Base-by-base conservation (phyloP, 2,797 vertebrate species). In the Molossus alvarezi region DNA sequence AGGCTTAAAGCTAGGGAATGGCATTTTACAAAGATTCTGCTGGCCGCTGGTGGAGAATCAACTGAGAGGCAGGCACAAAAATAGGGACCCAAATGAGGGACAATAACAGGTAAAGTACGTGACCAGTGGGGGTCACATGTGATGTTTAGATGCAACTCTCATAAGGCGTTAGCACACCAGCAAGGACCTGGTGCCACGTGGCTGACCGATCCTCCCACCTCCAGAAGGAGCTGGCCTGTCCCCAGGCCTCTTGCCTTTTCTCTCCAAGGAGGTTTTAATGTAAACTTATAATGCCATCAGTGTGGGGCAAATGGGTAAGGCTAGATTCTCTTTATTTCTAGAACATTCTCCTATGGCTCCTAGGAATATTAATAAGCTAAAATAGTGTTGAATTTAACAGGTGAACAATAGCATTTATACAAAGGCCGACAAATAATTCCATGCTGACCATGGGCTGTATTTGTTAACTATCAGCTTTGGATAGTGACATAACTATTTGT, bases 391-490 rank as follows among this genome's bases (percentile, higher is more conserved):
- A 83, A 14, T 75, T 4, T 55, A 69, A 73, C 51, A 23, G 15
- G 29, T 88, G 18, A 82, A 81, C 11, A 69, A 27, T 1, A 29
- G 23, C 0, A 0, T 71, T 72, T 65, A 57, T n/a, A 1, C 27
- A n/a, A 76, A 89, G n/a, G 1, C 53, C 29, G 29, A 23, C 14
- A 1, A 41, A 72, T 18, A 85, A 55, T 58, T 41, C 55, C 12
- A 9, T 37, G 58, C 62, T n/a, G 58, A 87, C 48, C 76, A 20
- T 51, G 55, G 45, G 67, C 48, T 69, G 0, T 17, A 13, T 80
- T 90, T 90, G 45, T 60, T 69, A 86, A 80, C 73, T 48, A 96
- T 91, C 81, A 91, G 95, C 15, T 95, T 96, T 75, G 73, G 64
- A 77, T 72, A 88, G 57, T 4, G 79, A 83, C 88, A 90, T 93